These are phyloP conservation scores for Sycobia sp. DNA, from an alignment of 1,140 invertebrate species.

Conservation along the genomic window DNA sequence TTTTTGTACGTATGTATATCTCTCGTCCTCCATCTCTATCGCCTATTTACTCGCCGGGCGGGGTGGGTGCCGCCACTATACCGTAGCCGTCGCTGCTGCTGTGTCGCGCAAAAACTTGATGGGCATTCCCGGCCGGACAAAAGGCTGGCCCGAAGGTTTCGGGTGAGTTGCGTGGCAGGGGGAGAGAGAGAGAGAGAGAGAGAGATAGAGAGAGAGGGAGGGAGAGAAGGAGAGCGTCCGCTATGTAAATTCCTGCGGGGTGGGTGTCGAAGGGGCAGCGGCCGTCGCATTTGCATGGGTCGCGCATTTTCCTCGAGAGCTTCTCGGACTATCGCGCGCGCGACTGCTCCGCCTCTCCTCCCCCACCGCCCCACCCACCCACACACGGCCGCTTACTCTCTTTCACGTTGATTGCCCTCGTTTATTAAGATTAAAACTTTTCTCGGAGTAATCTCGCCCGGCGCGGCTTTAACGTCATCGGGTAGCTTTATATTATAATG, in stretches of 20 bases:
- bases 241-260: conserved; percentile 58
- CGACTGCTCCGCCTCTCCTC: conserved; percentile 13
- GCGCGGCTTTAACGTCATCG: conserved; percentile 21
- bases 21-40: too few relatives aligned
- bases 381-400: neutral
- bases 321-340: too few relatives aligned
- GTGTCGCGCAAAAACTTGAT: conserved; percentile 58
- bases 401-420: conserved; percentile 56
- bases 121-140: conserved; percentile 54
- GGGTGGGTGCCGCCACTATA: neutral
- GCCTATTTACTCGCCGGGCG: conserved; percentile 50
- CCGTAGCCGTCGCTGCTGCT: too few relatives aligned
- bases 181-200: too few relatives aligned
- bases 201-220: too few relatives aligned
- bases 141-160: conserved; percentile 39
- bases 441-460: conserved; percentile 53
- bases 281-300: conserved; percentile 57
- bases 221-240: too few relatives aligned
- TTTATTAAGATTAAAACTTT: conserved; percentile 65
- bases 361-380: conserved; percentile 25
- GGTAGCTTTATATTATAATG: neutral
- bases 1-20: too few relatives aligned
- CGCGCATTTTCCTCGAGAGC: conserved; percentile 51
- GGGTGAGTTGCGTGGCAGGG: too few relatives aligned
- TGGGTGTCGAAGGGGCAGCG: neutral